A percentile compares a stretch with the other conserved stretches of the same genome.
Evolutionary conservation across 2,797 vertebrate species (phyloP).

Genomic region (Malacoraja senta): DNA sequence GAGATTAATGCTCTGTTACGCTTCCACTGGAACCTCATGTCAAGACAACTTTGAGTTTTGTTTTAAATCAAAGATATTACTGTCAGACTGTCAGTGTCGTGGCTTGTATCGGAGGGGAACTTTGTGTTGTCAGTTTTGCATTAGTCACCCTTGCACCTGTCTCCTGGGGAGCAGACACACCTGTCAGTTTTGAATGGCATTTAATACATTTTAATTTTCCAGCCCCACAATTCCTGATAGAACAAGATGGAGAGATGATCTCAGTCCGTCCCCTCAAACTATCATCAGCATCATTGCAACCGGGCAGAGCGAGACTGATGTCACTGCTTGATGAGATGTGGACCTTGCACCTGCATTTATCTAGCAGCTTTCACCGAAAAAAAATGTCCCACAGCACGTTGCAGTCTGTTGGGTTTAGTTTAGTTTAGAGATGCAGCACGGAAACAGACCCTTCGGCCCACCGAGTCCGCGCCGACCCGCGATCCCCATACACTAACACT

Average conservation of each 20-base stretch:
- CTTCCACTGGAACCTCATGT: constrained; percentile 24
- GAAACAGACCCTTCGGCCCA: too few species aligned
- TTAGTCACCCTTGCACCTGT: background rate
- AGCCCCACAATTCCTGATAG: background rate
- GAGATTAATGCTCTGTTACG: constrained; percentile 35
- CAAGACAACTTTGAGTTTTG: constrained; percentile 23
- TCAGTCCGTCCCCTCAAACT: background rate
- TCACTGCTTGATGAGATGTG: background rate
- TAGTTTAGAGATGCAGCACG: too few species aligned
- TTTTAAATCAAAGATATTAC: constrained; percentile 28
- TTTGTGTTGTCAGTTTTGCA: background rate
- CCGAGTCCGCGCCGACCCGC: too few species aligned
- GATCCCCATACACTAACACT: too few species aligned
- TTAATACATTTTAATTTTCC: background rate
- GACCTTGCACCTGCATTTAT: background rate
- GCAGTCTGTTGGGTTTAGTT: background rate
- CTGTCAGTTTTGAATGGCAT: background rate
- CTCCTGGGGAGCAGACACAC: background rate
- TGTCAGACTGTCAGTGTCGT: background rate
- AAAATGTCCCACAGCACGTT: background rate
- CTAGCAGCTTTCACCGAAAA: background rate
- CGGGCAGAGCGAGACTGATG: background rate
- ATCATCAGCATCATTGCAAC: background rate
- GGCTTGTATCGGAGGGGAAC: background rate
- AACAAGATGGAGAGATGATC: background rate